A percentile compares a stretch with the other conserved stretches of the same genome.
These are phyloP conservation scores for Caenorhabditis sinica DNA, from an alignment of 2,888 invertebrate species.

Conservation along the genomic window DNA sequence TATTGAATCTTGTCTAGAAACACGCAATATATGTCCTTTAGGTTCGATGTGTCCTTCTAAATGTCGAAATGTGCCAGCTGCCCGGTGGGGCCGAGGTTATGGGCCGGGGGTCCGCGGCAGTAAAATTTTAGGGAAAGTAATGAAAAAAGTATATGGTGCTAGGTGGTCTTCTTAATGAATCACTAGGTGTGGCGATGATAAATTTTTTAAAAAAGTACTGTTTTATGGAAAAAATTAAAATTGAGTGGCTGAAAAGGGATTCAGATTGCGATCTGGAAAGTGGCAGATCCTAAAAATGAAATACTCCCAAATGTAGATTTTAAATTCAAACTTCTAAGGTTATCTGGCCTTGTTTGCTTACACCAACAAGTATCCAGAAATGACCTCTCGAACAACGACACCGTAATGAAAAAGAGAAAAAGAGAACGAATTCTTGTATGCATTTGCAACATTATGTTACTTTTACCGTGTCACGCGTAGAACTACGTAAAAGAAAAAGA, in stretches of 20 bases:
- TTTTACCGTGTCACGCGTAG: slow-evolving; percentile 25
- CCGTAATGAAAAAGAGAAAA: not conserved
- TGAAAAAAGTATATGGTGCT: slow-evolving; percentile 1
- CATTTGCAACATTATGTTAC: slow-evolving; percentile 64
- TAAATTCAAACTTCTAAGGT: too few relatives aligned
- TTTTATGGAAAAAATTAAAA: too few relatives aligned
- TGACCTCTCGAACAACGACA: slow-evolving; percentile 38
- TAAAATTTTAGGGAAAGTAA: slow-evolving; percentile 4
- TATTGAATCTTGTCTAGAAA: slow-evolving; percentile 55
- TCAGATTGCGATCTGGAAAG: too few relatives aligned
- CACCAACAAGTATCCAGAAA: not conserved
- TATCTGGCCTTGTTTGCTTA: not conserved
- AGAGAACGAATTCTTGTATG: slow-evolving; percentile 45
- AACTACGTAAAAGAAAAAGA: not conserved
- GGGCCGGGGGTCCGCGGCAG: not conserved
- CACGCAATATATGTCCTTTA: slow-evolving; percentile 50
- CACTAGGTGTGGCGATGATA: not conserved
- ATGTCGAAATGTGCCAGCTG: slow-evolving; percentile 45
- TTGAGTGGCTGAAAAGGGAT: too few relatives aligned
- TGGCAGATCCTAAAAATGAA: too few relatives aligned
- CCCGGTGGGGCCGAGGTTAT: not conserved
- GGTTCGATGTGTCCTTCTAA: slow-evolving; percentile 17
- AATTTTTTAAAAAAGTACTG: too few relatives aligned
- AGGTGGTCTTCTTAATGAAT: too few relatives aligned
- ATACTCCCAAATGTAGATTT: too few relatives aligned